These are phyloP conservation scores for Phacellophora camtschatica DNA, from an alignment of 30 jellyfish, hydroid and myxozoan species.

Conservation along the genomic window DNA sequence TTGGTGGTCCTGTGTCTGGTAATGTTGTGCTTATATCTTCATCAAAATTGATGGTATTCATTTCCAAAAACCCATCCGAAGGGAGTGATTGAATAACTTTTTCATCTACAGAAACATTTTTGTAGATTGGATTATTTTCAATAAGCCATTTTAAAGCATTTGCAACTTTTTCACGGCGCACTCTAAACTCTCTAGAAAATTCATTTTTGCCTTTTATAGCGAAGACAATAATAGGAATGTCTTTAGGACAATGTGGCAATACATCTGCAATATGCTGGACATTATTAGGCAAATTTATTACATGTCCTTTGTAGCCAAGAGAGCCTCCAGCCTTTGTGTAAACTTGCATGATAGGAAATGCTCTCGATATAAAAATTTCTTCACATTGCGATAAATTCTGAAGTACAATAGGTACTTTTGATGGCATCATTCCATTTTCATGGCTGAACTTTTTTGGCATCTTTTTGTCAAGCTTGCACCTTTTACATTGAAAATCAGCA, in stretches of 20 bases:
- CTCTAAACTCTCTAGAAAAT: not conserved
- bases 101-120: not conserved
- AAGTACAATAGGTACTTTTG: slow-evolving; percentile 19
- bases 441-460: slow-evolving; percentile 30
- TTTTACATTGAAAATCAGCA: not conserved
- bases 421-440: slow-evolving; percentile 37
- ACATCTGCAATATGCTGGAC: slow-evolving; percentile 19
- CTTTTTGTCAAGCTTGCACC: slow-evolving; percentile 19
- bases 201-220: not conserved
- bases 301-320: slow-evolving; percentile 48
- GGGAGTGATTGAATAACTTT: not conserved
- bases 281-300: slow-evolving; percentile 4
- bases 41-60: not conserved
- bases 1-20: not conserved
- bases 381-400: slow-evolving; percentile 37
- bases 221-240: not conserved
- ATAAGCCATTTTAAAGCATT: slow-evolving; percentile 4
- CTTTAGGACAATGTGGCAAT: slow-evolving; percentile 37
- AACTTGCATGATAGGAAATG: slow-evolving; percentile 29
- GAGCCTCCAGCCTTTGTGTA: slow-evolving; percentile 23
- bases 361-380: slow-evolving; percentile 22
- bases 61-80: not conserved
- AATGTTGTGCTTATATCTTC: not conserved
- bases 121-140: not conserved
- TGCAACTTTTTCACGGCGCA: slow-evolving; percentile 1